Conservation (phyloP, 2,797 vertebrate species). For the Pipistrellus kuhlii region DNA sequence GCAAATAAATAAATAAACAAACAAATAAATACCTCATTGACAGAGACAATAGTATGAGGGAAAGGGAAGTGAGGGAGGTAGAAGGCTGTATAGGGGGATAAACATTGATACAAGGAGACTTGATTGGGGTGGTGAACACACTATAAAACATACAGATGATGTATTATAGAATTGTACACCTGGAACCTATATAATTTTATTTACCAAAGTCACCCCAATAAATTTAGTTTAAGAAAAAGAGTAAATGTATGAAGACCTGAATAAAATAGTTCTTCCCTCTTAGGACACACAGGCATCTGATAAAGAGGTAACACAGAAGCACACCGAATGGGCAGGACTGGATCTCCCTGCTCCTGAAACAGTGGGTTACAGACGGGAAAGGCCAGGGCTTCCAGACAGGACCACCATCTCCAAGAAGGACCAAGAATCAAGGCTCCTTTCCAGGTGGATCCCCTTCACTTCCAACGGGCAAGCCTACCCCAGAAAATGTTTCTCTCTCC, state of each 20-base stretch:
- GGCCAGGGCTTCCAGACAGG: background rate
- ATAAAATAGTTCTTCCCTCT: background rate
- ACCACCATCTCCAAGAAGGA: background rate
- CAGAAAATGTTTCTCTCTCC: background rate
- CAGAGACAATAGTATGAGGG: background rate
- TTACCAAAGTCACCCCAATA: background rate
- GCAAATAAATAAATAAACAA: background rate
- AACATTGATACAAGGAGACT: background rate
- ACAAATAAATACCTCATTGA: too few relatives aligned
- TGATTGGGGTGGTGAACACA: background rate
- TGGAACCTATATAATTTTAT: background rate
- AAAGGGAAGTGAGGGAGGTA: background rate
- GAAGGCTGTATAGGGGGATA: background rate
- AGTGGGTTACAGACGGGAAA: background rate
- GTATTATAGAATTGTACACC: background rate
- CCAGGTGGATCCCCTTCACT: background rate
- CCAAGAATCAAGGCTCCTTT: background rate
- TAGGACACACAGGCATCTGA: background rate
- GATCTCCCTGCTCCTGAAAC: background rate
- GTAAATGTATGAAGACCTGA: background rate
- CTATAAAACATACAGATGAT: background rate
- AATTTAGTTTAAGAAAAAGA: background rate
- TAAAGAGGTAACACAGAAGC: background rate
- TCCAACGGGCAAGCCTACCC: background rate
- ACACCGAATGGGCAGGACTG: background rate